Evolutionary conservation across 1,140 invertebrate species (phyloP), one percentile per base, ranked within the genome.

Genomic region (Saxidomus purpurata): DNA sequence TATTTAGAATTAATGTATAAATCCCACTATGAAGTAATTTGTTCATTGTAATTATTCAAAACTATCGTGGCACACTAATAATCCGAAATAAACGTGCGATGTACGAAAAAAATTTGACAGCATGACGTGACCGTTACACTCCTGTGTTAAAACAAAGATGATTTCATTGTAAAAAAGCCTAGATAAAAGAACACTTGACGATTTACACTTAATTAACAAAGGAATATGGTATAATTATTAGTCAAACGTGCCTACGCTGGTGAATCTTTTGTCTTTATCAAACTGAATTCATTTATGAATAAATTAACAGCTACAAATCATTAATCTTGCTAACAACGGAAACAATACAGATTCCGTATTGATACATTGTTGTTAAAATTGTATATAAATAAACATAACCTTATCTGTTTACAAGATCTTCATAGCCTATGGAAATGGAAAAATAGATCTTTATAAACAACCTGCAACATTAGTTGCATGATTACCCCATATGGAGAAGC

Each of bases 331-430:
- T 71, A 71, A 71, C 67, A 2, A 71, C 67, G 67, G 36, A 71
- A 4, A 71, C 67, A 71, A 71, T 71, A 71, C 67, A 71, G 67
- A 71, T 71, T 36, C 67, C 34, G 34, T n/a, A 38, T 17, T 38
- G 34, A 38, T 71, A 40, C 36, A 38, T 71, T 71, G 67, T 36
- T 79, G 40, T 79, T 34, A 19, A 52, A 34, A 55, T 79, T n/a
- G 17, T 52, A 55, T 22, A 79, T 55, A 52, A 47, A 71, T 17
- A 71, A 28, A 71, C 25, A 67, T 19, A 52, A 31, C 49, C 4
- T 13, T 52, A 79, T 79, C 76, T 79, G 76, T 79, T 52, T 52
- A 79, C 76, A 49, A 34, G 22, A 79, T 79, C 76, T 79, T 79
- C 22, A 79, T 55, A 79, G 76, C 19, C 22, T 28, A 79, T 79